Evolutionary conservation across 2,797 vertebrate species (phyloP), one percentile per base, ranked within the genome.

Genomic region (Vireo griseus): DNA sequence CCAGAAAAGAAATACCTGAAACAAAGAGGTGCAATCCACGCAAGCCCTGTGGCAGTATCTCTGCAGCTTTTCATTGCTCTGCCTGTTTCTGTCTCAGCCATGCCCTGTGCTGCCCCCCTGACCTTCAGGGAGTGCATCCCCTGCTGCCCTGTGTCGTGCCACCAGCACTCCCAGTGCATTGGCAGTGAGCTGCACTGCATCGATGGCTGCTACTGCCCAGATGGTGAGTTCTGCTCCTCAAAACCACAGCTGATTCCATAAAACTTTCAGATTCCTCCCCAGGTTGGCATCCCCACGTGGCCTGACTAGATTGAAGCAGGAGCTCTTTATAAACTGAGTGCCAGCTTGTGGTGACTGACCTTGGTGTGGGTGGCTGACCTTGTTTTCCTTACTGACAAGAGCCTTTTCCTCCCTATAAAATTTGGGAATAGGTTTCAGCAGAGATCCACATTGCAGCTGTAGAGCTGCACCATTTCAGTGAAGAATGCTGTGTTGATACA

Each of bases 121-220:
- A 96, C 96, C 90, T 98, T 98, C 97, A 98, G 97, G 3, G 99
- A 99, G 61, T 99, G 99, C 69, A 98, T 99, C 75, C 97, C 97
- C 94, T 99, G 99, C 97, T 99, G 99, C 90, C 99, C 99, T 0
- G 97, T 97, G n/a, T 98, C 98, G 20, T 99, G 99, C 95, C 98
- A 92, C 48, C 97, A 98, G 13, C 98, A 98, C 35, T 95, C 97
- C 0, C 97, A 98, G 11, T 99, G 99, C 55, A 98, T 99, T 62
- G 98, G 98, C 97, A 99, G 98, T 89, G 98, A 99, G 95, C 98
- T 99, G 68, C 97, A 98, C 84, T 99, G 99, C 82, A 96, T 99
- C 90, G 99, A 99, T 16, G 99, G 99, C 88, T 99, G 99, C 97
- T 99, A 99, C 97, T 99, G 99, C 95, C 98, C 99, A 1, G 97